phyloP scores from a whole-genome alignment of 2,113 vertebrate genomes.

The Meriones unguiculatus region DNA sequence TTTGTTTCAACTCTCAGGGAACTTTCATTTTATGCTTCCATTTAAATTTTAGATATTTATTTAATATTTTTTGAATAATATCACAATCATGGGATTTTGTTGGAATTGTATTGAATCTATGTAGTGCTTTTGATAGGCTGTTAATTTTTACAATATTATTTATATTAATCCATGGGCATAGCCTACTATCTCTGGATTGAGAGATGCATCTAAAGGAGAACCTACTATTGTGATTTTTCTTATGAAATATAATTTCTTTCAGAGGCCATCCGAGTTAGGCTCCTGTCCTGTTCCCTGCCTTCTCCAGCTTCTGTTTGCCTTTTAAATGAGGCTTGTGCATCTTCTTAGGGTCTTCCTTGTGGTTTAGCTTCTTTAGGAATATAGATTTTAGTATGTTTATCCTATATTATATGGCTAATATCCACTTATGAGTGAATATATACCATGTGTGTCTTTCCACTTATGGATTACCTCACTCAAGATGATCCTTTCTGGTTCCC shows the following conservation, averaged over 20 bases:
- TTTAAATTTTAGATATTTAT: not conserved
- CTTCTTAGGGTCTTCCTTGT: too few relatives aligned
- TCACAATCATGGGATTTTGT: not conserved
- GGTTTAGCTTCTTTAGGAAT: too few relatives aligned
- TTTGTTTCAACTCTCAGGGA: not conserved
- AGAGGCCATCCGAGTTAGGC: too few relatives aligned
- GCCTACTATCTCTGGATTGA: not conserved
- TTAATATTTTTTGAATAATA: not conserved
- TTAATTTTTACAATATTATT: not conserved
- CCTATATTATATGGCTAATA: too few relatives aligned
- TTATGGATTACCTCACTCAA: too few relatives aligned
- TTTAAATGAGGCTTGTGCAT: too few relatives aligned
- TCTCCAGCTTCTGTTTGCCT: too few relatives aligned
- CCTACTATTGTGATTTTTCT: not conserved
- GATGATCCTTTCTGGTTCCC: too few relatives aligned
- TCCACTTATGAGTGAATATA: too few relatives aligned
- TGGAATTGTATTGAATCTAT: not conserved
- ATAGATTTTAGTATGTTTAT: too few relatives aligned
- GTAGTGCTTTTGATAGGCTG: not conserved
- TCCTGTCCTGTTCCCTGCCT: too few relatives aligned
- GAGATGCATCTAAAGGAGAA: not conserved
- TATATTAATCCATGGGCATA: not conserved
- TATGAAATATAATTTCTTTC: not conserved
- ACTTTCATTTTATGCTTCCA: not conserved
- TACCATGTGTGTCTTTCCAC: too few relatives aligned